Base-by-base conservation (phyloP, 2,113 vertebrate genomes). In the Coptodon rendalli region DNA sequence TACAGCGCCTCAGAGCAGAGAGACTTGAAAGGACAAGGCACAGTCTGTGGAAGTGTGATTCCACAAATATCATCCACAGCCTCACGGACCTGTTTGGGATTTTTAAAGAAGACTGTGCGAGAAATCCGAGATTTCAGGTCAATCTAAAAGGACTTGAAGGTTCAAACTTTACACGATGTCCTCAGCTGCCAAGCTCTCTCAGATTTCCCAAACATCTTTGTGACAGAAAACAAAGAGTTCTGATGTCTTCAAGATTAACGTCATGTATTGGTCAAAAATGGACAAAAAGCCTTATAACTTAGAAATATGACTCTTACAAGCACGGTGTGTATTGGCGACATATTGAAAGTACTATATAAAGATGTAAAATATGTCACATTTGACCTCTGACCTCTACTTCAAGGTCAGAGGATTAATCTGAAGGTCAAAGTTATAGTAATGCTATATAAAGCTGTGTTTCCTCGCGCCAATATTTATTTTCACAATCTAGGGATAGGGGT, bases 131-230 rank as follows among this genome's bases (percentile, higher is more conserved):
- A 71, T 40, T 43, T 71, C n/a, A 71, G 36, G n/a, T 43, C 66
- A 71, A 3, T 71, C n/a, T 71, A 24, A 71, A 40, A 71, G 22
- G 66, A 27, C 14, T 86, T 12, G 13, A 6, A 80, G 13, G 24
- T 50, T 71, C 24, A 53, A 88, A 16, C n/a, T 22, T 88, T 16
- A 6, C 66, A 73, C 68, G 16, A 29, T 80, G 31, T 81, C 45
- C 85, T 86, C 81, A 73, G 52, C 17, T 61, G 17, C 24, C 3
- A 68, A 6, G 66, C 38, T 43, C 8, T 27, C 38, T 73, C 38
- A 45, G 22, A 24, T 43, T 73, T 73, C 7, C 5, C 66, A 27
- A 10, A 73, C 22, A 73, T 45, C 38, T 73, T 73, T 45, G 22
- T 73, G 13, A 73, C 36, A 71, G 66, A 71, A 68, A 71, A 71